phyloP scores from a whole-genome alignment of 2,888 invertebrate genomes.

The Epiperipatus broadwayi region DNA sequence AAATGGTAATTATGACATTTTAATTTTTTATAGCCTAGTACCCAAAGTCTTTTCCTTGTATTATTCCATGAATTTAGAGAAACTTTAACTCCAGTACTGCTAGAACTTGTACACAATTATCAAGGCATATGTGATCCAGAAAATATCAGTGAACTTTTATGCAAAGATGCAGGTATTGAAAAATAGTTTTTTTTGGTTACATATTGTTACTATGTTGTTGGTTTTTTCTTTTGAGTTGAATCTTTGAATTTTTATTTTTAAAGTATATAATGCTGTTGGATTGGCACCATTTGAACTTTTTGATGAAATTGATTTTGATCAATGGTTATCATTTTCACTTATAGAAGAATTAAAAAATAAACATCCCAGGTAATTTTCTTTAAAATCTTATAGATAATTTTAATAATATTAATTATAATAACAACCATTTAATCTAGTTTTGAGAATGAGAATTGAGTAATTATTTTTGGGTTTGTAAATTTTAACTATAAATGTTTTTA shows the following conservation, averaged over 20 bases:
- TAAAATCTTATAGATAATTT: constrained; percentile 14
- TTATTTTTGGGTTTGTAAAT: no score
- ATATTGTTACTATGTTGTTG: no score
- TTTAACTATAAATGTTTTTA: no score
- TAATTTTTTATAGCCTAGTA: constrained; percentile 47
- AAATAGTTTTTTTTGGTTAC: not conserved
- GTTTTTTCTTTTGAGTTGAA: no score
- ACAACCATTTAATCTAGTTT: no score
- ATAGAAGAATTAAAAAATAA: constrained; percentile 60
- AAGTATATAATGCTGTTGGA: constrained; percentile 72
- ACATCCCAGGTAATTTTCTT: constrained; percentile 38
- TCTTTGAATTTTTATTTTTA: no score
- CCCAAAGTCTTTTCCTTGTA: constrained; percentile 62
- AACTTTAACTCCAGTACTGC: constrained; percentile 49
- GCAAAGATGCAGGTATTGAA: constrained; percentile 52
- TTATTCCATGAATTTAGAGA: constrained; percentile 59
- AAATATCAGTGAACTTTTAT: constrained; percentile 55
- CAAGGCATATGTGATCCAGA: constrained; percentile 44
- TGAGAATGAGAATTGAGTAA: no score
- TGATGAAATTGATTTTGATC: constrained; percentile 80
- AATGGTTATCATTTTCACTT: constrained; percentile 67
- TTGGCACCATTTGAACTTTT: constrained; percentile 70
- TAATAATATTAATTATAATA: no score
- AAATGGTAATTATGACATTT: no score
- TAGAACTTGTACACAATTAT: constrained; percentile 46